Conservation (phyloP, 2,888 invertebrate genomes). For the Platycnemis pennipes region DNA sequence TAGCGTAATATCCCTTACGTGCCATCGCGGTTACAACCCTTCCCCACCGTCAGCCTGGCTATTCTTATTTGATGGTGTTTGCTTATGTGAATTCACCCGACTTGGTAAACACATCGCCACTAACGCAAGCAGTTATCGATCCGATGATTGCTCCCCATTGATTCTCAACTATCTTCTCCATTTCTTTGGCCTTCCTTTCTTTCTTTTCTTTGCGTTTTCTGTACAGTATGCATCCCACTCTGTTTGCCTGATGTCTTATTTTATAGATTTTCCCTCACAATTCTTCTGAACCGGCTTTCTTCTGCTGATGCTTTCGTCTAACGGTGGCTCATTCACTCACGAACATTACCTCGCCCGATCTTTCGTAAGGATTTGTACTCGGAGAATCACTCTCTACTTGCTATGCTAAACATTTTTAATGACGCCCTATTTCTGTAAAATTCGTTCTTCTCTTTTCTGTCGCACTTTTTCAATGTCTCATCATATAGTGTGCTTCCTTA, state of each 20-base stretch:
- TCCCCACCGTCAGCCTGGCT: not conserved
- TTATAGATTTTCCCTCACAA: not conserved
- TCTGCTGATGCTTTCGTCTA: too few species aligned
- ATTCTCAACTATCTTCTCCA: not conserved
- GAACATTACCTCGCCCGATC: too few species aligned
- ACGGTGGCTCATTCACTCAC: too few species aligned
- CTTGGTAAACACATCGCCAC: not conserved
- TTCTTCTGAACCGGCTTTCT: not conserved
- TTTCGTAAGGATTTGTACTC: too few species aligned
- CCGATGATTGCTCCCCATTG: not conserved
- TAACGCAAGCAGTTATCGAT: not conserved
- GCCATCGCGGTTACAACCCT: not conserved
- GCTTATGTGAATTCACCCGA: not conserved
- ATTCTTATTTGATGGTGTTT: not conserved
- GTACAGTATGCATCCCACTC: not conserved
- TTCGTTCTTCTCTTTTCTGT: too few species aligned
- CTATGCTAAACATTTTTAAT: too few species aligned
- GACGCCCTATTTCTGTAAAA: too few species aligned
- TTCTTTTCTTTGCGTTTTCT: too few species aligned
- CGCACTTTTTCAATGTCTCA: too few species aligned
- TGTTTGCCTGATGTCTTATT: not conserved
- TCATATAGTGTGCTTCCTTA: too few species aligned
- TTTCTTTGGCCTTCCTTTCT: too few species aligned
- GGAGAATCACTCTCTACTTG: too few species aligned
- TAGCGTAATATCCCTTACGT: not conserved